phyloP scores from a whole-genome alignment of 2,888 invertebrate genomes.

The Cartodere bifasciata region DNA sequence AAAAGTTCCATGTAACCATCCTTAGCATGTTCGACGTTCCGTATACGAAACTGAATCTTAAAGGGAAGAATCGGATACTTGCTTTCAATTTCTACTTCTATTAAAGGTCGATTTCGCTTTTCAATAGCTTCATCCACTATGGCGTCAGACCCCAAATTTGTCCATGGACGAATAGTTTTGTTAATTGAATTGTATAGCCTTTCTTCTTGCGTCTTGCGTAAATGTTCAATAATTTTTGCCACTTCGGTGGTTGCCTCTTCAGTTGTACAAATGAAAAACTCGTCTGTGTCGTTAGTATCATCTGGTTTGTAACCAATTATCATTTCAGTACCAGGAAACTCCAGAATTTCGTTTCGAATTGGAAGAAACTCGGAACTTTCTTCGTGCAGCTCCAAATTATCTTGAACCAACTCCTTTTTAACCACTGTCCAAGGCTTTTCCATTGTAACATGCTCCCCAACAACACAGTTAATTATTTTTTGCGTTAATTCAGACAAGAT shows the following conservation, averaged over 20 bases:
- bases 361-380: conserved; percentile 39
- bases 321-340: conserved; percentile 35
- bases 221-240: conserved; percentile 39
- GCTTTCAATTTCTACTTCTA: conserved; percentile 55
- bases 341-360: conserved; percentile 30
- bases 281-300: conserved; percentile 46
- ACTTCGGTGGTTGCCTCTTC: conserved; percentile 41
- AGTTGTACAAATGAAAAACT: conserved; percentile 56
- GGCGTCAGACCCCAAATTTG: conserved; percentile 48
- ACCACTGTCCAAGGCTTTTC: conserved; percentile 64
- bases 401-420: conserved; percentile 46
- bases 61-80: conserved; percentile 42
- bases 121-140: conserved; percentile 44
- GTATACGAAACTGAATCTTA: conserved; percentile 37
- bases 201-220: conserved; percentile 40
- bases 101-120: conserved; percentile 42
- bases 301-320: conserved; percentile 57
- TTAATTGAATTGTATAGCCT: conserved; percentile 21
- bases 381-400: conserved; percentile 46
- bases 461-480: conserved; percentile 46
- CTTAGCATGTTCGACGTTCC: conserved; percentile 43
- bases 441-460: conserved; percentile 55
- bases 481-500: conserved; percentile 45
- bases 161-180: conserved; percentile 37
- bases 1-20: conserved; percentile 61